Percentiles rank a stretch among this genome's conserved stretches.
phyloP scores from a whole-genome alignment of 2,113 vertebrate species.

The Platycercus adscitus region DNA sequence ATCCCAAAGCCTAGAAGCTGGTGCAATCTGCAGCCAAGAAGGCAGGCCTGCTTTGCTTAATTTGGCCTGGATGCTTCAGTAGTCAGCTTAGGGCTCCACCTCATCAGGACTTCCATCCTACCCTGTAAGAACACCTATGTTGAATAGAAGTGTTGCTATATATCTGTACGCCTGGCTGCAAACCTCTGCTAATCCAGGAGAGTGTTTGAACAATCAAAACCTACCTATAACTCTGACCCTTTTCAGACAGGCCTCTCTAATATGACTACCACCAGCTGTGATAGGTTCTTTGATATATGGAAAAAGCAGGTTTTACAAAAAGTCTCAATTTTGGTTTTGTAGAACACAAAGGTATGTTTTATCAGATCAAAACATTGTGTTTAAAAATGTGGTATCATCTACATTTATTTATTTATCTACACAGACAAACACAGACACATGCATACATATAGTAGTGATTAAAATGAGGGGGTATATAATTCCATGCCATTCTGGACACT shows the following conservation, averaged over 20 bases:
- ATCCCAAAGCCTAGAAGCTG: background rate
- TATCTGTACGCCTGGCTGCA: background rate
- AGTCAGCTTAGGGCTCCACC: background rate
- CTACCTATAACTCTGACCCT: background rate
- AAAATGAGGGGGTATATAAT: background rate
- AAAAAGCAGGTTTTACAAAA: background rate
- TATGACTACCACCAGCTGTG: background rate
- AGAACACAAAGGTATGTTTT: background rate
- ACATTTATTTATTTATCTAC: background rate
- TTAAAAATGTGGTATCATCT: background rate
- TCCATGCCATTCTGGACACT: background rate
- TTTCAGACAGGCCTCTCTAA: background rate
- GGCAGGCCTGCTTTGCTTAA: background rate
- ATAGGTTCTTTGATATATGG: background rate
- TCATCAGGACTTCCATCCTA: background rate
- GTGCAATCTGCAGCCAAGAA: background rate
- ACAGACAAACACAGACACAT: background rate
- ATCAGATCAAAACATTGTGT: background rate
- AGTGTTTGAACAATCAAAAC: background rate
- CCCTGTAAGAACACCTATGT: background rate
- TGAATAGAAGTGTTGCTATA: fast-evolving
- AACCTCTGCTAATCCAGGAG: background rate
- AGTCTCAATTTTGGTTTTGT: background rate
- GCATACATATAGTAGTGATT: background rate
- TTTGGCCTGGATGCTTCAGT: background rate